These are phyloP conservation scores for Andrena flavipes DNA, from an alignment of 2,888 invertebrate genomes.

Conservation along the genomic window DNA sequence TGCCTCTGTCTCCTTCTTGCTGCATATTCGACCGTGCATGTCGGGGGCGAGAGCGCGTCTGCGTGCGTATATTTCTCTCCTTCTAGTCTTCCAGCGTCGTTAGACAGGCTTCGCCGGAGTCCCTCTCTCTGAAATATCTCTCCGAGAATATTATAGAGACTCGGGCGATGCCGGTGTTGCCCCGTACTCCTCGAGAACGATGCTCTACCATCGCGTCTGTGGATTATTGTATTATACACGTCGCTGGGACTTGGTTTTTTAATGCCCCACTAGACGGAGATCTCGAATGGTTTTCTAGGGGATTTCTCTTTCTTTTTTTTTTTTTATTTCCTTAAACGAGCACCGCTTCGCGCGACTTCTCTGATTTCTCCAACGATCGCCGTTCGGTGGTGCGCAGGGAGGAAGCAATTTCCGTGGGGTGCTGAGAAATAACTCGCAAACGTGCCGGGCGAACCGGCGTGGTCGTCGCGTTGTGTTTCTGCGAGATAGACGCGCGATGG, in stretches of 20 bases:
- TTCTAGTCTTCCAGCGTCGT: slow-evolving; percentile 62
- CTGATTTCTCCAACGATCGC: slow-evolving; percentile 4
- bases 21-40: slow-evolving; percentile 49
- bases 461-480: not conserved
- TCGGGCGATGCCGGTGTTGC: slow-evolving; percentile 63
- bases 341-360: not conserved
- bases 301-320: not conserved
- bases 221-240: slow-evolving; percentile 75
- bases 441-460: not conserved
- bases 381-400: slow-evolving; percentile 2
- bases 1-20: slow-evolving; percentile 57
- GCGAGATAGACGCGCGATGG: slow-evolving; percentile 11
- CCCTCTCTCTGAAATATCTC: slow-evolving; percentile 80
- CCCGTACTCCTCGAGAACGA: slow-evolving; percentile 73
- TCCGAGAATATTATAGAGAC: slow-evolving; percentile 82
- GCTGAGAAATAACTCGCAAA: slow-evolving; percentile 20
- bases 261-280: not conserved
- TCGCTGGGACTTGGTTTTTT: slow-evolving; percentile 40
- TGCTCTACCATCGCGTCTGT: slow-evolving; percentile 69
- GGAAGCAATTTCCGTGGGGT: slow-evolving; percentile 1
- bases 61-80: slow-evolving; percentile 58
- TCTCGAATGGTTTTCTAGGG: slow-evolving; percentile 5
- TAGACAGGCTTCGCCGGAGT: slow-evolving; percentile 68
- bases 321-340: not conserved
- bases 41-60: slow-evolving; percentile 5